Conservation (phyloP, 1,140 invertebrate genomes). For the Ceratitis capitata region DNA sequence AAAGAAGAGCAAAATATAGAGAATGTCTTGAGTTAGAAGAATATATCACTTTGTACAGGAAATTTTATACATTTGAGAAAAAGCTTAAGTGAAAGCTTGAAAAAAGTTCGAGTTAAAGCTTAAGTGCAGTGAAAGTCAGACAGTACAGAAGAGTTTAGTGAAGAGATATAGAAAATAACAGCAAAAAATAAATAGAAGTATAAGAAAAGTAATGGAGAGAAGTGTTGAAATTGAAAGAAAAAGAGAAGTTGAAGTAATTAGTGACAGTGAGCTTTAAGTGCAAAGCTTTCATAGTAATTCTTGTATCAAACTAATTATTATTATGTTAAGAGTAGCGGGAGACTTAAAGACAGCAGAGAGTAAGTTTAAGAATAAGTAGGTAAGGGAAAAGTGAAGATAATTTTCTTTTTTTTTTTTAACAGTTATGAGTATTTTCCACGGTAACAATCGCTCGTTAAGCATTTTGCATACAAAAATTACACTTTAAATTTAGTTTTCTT, state of each 20-base stretch:
- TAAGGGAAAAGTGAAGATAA: background rate
- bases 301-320: too few species aligned
- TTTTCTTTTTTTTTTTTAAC: too few species aligned
- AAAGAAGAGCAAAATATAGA: slow-evolving; percentile 43
- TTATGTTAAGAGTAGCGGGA: too few species aligned
- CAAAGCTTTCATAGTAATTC: background rate
- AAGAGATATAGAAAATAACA: background rate
- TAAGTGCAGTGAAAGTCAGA: background rate
- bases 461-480: slow-evolving; percentile 33
- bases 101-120: background rate
- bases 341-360: too few species aligned
- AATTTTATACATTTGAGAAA: background rate
- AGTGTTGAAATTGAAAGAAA: background rate
- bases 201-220: background rate
- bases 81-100: background rate
- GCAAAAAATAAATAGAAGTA: background rate
- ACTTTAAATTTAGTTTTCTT: slow-evolving; percentile 46
- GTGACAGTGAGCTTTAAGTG: background rate
- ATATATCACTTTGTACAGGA: slow-evolving; percentile 41
- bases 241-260: background rate
- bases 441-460: background rate
- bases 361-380: background rate
- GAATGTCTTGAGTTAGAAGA: slow-evolving; percentile 44
- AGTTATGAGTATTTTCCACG: slow-evolving; percentile 34
- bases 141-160: background rate